Percentiles rank a stretch among this genome's conserved stretches.
These are phyloP conservation scores for Enteromius argenteus DNA, from an alignment of 2,797 vertebrate genomes.

Conservation along the genomic window DNA sequence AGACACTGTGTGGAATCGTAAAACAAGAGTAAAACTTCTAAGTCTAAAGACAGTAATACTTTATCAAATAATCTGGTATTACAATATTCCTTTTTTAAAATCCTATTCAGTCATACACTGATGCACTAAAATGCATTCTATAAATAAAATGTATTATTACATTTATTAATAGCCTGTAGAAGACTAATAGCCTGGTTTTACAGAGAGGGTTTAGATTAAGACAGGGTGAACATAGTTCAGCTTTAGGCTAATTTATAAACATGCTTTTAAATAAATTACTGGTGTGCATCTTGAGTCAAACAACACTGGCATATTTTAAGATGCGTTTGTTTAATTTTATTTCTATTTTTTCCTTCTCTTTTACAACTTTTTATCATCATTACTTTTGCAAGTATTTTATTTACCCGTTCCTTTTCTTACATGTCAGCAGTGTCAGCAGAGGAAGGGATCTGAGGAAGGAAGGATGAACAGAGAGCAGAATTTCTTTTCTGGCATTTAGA, in stretches of 20 bases:
- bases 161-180: not conserved
- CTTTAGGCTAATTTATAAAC: not conserved
- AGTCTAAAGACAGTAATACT: not conserved
- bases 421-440: slow-evolving; percentile 74
- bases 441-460: slow-evolving; percentile 73
- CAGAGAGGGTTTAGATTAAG: not conserved
- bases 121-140: no score
- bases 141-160: slow-evolving; percentile 1
- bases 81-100: not conserved
- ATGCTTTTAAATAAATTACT: not conserved
- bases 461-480: slow-evolving; percentile 63
- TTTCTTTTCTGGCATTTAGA: slow-evolving; percentile 13
- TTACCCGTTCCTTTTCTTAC: not conserved
- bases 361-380: not conserved
- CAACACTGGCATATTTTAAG: not conserved
- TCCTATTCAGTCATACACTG: no score
- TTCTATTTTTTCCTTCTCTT: not conserved
- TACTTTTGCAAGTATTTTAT: not conserved
- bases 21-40: not conserved
- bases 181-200: not conserved
- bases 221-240: not conserved
- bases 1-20: not conserved
- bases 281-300: not conserved
- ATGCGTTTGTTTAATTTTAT: not conserved
- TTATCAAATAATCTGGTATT: not conserved